Base-by-base conservation (phyloP, 2,888 invertebrate species). In the Catocala fraxini region DNA sequence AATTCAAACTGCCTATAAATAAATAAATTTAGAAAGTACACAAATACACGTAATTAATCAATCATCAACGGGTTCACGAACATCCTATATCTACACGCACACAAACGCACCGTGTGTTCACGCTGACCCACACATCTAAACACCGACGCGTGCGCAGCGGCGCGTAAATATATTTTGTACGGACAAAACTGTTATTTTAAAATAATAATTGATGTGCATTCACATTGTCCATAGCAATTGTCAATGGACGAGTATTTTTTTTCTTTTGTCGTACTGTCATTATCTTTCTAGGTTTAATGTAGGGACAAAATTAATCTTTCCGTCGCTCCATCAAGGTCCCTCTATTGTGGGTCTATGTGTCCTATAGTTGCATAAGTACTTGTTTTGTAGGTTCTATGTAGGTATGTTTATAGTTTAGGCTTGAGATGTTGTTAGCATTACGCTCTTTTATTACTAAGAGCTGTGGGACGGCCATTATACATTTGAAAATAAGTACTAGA, bases 171-270 rank as follows among this genome's bases (percentile, higher is more conserved):
- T 90, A 93, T 92, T 92, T 92, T 93, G 93, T 93, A 85, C 87
- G 83, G 81, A 93, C 93, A 93, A 93, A 94, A 94, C 93, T 94
- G 93, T 93, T 93, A 93, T 93, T 94, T 92, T 91, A 89, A 89
- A 93, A 92, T 91, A 91, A 92, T 93, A 93, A 93, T 90, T 91
- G 90, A 90, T 91, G 91, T 86, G 82, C 86, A 84, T 80, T 83
- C 82, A 76, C 85, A 86, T 85, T 87, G 83, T 84, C 81, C 77
- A 77, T 79, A 78, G 75, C 83, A 77, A 89, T 90, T 89, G 90
- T 89, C 90, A 89, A 88, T 89, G 86, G 84, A 61, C 51, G 72
- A 72, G 81, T 78, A 65, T 80, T 82, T 85, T 87, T 86, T 87
- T 87, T 83, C 86, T 86, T 89, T 89, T 90, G 88, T 89, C 73